These are phyloP conservation scores for Phortica magna DNA, from an alignment of 2,888 invertebrate species.

Conservation along the genomic window DNA sequence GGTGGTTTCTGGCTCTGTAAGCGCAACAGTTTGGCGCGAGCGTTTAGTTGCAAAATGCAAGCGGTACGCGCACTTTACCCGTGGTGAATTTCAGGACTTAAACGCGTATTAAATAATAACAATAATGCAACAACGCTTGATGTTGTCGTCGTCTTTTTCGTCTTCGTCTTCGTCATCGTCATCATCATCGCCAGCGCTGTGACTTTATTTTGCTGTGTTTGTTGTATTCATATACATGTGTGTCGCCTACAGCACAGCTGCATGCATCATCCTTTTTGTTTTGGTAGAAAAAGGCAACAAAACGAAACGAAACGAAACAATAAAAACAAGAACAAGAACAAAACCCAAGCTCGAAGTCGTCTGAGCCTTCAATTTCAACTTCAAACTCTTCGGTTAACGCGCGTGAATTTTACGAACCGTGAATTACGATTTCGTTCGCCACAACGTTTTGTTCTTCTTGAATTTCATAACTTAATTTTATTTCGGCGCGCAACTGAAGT, in stretches of 20 bases:
- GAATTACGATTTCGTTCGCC: conserved; percentile 54
- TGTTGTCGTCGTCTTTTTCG: too few relatives aligned
- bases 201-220: background rate
- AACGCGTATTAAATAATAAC: too few relatives aligned
- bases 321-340: background rate
- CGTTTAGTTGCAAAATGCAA: conserved; percentile 42
- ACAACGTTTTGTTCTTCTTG: conserved; percentile 1
- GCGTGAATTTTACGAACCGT: conserved; percentile 55
- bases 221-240: background rate
- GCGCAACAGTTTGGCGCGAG: conserved; percentile 29
- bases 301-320: too few relatives aligned
- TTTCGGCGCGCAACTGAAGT: conserved; percentile 37
- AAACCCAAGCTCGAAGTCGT: background rate
- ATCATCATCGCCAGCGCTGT: background rate
- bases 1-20: conserved; percentile 31
- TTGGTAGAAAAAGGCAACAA: too few relatives aligned
- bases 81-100: too few relatives aligned
- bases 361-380: background rate
- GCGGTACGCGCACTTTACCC: conserved; percentile 28
- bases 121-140: too few relatives aligned
- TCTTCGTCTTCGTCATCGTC: background rate
- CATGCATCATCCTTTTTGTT: conserved; percentile 40
- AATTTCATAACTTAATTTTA: conserved; percentile 29
- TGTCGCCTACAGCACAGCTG: conserved; percentile 35
- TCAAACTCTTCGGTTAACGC: conserved; percentile 37